Evolutionary conservation across 2,113 vertebrate species (phyloP).

Genomic region (Octodon degus): DNA sequence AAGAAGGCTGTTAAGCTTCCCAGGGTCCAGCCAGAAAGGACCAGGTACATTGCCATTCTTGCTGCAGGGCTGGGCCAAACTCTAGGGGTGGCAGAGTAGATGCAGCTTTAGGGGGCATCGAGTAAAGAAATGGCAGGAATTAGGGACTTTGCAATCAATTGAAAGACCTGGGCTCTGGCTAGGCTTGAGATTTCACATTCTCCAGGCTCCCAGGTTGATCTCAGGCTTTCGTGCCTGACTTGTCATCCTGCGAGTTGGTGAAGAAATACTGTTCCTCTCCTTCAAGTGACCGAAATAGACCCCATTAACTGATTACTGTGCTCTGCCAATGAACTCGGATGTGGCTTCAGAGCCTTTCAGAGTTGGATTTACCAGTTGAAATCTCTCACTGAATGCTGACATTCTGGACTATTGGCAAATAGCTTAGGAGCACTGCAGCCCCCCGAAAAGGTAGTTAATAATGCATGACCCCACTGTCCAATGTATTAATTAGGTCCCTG

Average conservation of each 20-base stretch:
- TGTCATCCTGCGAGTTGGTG: not conserved
- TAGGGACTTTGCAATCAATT: not conserved
- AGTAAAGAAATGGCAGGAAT: not conserved
- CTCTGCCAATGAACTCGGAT: conserved; percentile 35
- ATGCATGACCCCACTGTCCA: not conserved
- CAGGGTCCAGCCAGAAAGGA: not conserved
- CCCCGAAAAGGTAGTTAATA: not conserved
- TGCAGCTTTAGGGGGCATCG: not conserved
- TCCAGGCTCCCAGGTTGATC: not conserved
- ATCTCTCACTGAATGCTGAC: not conserved
- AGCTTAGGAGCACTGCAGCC: not conserved
- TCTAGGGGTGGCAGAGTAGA: not conserved
- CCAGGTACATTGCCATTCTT: not conserved
- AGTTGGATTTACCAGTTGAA: conserved; percentile 47
- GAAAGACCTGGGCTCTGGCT: too few species aligned
- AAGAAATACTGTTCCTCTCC: conserved; percentile 28
- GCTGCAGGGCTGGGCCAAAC: not conserved
- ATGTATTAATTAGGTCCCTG: not conserved
- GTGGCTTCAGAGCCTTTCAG: conserved; percentile 47
- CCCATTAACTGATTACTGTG: conserved; percentile 44
- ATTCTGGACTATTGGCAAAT: not conserved
- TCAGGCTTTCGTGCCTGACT: not conserved
- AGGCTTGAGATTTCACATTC: not conserved
- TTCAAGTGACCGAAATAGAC: conserved; percentile 22
- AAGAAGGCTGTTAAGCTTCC: not conserved